Evolutionary conservation across 2,113 vertebrate genomes (phyloP), one percentile per base, ranked within the genome.

Genomic region (Indicator maculatus): DNA sequence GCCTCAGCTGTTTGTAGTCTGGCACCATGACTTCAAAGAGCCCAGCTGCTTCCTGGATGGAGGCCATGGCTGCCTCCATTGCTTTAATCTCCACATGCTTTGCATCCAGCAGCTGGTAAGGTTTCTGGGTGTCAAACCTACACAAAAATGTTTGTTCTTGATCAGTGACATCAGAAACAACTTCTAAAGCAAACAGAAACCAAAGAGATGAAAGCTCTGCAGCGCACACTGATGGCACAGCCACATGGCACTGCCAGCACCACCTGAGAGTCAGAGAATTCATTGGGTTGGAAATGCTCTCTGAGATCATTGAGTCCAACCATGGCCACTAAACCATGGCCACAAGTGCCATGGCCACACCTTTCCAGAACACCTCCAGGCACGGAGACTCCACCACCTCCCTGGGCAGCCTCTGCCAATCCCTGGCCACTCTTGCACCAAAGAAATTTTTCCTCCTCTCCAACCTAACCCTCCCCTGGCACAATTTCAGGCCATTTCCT

Each of bases 1-100:
- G 98, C 83, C 95, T 98, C 83, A 99, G 97, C 33, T 99, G 99
- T 96, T 97, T 99, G 66, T 98, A 99, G 69, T 99, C 98, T 3
- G 99, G 98, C 61, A 99, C 80, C 5, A 36, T 98, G 95, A 99
- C 98, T 97, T 99, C 99, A 93, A 99, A 99, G 76, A 99, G 97
- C 56, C 90, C 93, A 59, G 99, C 99, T 2, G 99, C 98, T 45
- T 98, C 97, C 58, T 96, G 97, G 88, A 99, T 98, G 2, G 97
- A 98, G 58, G 97, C 90, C 99, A 99, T 98, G 56, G 97, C 95
- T 11, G 95, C 95, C 94, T 99, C 99, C 97, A 98, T 98, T 92
- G 98, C 96, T 92, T 97, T 97, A 95, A 99, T 99, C 97, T 98
- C 98, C 12, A 6, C 7, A 67, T 99, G 98, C 93, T 98, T 98